Percentiles rank a stretch among this genome's conserved stretches.
Conservation (phyloP, 2,797 vertebrate genomes). For the Macropus fuliginosus region DNA sequence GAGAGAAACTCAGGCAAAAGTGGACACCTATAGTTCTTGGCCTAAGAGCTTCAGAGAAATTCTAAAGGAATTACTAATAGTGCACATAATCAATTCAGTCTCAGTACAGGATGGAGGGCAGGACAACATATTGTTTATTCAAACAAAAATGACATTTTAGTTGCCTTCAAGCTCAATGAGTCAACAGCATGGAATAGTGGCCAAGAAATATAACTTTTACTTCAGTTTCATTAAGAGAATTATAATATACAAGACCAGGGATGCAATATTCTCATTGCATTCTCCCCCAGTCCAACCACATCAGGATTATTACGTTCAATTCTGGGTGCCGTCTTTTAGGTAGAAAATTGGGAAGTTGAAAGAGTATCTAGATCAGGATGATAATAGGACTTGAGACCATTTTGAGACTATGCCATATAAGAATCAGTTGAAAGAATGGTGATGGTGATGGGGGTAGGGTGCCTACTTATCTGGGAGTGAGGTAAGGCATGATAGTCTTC, state of each 20-base stretch:
- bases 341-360: not conserved
- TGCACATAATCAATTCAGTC: not conserved
- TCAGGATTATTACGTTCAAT: not conserved
- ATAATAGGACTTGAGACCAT: not conserved
- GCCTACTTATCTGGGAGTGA: not conserved
- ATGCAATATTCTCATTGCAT: not conserved
- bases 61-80: not conserved
- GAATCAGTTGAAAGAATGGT: not conserved
- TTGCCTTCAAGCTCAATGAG: not conserved
- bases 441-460: not conserved
- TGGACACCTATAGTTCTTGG: not conserved
- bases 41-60: not conserved
- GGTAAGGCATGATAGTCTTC: not conserved
- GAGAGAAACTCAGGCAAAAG: not conserved
- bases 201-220: not conserved
- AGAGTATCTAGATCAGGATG: not conserved
- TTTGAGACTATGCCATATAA: not conserved
- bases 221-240: not conserved
- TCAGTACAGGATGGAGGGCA: not conserved
- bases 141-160: not conserved
- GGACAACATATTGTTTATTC: not conserved
- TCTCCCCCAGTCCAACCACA: not conserved
- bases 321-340: not conserved
- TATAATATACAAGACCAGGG: not conserved
- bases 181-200: not conserved